phyloP scores from a whole-genome alignment of 2,113 vertebrate species.

The Ifrita kowaldi region DNA sequence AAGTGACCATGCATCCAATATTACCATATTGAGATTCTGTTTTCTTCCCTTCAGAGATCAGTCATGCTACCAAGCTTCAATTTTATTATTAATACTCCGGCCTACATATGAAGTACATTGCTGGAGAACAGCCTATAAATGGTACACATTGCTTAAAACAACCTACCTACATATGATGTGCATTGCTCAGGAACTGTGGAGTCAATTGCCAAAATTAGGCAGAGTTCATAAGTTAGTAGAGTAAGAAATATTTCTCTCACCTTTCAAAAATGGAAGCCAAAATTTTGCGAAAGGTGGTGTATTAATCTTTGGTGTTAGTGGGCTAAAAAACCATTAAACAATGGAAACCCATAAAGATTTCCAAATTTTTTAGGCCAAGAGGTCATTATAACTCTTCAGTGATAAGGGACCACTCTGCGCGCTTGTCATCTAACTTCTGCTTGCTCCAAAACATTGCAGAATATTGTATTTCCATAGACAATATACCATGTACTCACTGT shows the following conservation, averaged over 20 bases:
- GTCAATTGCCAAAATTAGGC: not conserved
- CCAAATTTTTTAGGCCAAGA: not conserved
- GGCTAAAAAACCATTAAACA: not conserved
- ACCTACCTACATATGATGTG: not conserved
- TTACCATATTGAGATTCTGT: not conserved
- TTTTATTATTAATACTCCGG: not conserved
- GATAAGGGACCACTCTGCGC: not conserved
- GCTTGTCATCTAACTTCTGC: not conserved
- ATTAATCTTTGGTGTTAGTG: not conserved
- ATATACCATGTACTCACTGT: not conserved
- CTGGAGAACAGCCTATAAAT: not conserved
- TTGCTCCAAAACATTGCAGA: not conserved
- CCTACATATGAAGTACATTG: not conserved
- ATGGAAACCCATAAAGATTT: not conserved
- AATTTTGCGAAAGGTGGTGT: not conserved
- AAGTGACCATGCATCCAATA: accelerated
- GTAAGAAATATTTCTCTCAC: not conserved
- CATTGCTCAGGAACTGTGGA: not conserved
- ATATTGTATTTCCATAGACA: not conserved
- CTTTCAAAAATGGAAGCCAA: not conserved
- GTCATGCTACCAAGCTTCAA: not conserved
- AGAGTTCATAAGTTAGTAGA: not conserved
- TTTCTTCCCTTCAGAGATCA: not conserved
- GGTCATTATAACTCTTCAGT: not conserved
- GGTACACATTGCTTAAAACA: not conserved